A percentile compares a stretch with the other conserved stretches of the same genome.
Conservation (phyloP, 2,113 vertebrate genomes). For the Cairina moschata region DNA sequence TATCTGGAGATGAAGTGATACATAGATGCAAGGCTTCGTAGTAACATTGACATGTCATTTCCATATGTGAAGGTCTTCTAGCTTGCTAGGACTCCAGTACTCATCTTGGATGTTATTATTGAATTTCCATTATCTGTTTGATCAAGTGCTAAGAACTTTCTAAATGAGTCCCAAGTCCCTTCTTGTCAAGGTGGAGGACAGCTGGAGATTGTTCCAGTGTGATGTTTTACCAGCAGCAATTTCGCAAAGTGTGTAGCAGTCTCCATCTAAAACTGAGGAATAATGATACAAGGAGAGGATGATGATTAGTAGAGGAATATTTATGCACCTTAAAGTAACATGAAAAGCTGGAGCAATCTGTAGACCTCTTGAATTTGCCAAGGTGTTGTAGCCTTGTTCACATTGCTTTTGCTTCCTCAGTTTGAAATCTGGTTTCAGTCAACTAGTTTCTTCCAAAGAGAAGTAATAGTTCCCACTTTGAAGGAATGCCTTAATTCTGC, state of each 20-base stretch:
- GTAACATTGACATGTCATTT: background rate
- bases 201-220: background rate
- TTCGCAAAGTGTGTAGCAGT: background rate
- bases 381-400: background rate
- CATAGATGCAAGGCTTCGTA: background rate
- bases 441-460: background rate
- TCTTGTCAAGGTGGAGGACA: background rate
- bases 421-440: background rate
- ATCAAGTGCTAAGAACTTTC: background rate
- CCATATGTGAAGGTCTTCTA: background rate
- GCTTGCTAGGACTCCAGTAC: background rate
- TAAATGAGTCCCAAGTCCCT: background rate
- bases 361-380: background rate
- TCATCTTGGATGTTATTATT: background rate
- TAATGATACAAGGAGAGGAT: background rate
- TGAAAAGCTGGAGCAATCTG: background rate
- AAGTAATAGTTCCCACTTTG: background rate
- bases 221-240: background rate
- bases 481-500: background rate
- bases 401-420: background rate
- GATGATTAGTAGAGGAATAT: background rate
- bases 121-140: background rate
- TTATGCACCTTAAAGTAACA: background rate
- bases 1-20: background rate
- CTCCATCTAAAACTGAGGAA: background rate